A percentile compares a stretch with the other conserved stretches of the same genome.
Evolutionary conservation across 1,140 invertebrate species (phyloP).

Genomic region (Armadillidium nasatum): DNA sequence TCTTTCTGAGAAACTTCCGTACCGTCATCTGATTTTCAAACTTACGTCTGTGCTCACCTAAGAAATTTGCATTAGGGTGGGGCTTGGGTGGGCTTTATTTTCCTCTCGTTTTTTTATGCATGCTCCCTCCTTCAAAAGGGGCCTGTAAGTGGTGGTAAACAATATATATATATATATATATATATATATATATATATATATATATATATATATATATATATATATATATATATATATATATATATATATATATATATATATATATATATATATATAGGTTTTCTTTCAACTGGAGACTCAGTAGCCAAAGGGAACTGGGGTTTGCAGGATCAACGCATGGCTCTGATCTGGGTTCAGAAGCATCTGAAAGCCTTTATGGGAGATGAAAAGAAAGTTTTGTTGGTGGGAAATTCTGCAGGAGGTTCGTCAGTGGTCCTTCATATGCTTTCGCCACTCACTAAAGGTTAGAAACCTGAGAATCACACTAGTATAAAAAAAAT

Average conservation of each 20-base stretch:
- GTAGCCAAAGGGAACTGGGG: slow-evolving; percentile 42
- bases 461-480: slow-evolving; percentile 39
- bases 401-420: slow-evolving; percentile 43
- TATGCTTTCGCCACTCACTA: slow-evolving; percentile 52
- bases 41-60: too few relatives aligned
- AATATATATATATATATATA: too few relatives aligned
- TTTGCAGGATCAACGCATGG: slow-evolving; percentile 41
- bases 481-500: too few relatives aligned
- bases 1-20: too few relatives aligned
- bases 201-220: slow-evolving; percentile 12
- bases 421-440: slow-evolving; percentile 51
- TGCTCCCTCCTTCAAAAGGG: too few relatives aligned
- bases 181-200: too few relatives aligned
- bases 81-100: too few relatives aligned
- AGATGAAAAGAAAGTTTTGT: slow-evolving; percentile 32
- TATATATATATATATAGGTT: slow-evolving; percentile 30
- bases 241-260: background rate
- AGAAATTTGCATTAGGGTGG: too few relatives aligned
- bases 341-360: slow-evolving; percentile 40
- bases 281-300: slow-evolving; percentile 42
- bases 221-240: slow-evolving; percentile 15
- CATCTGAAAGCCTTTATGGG: slow-evolving; percentile 39
- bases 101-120: too few relatives aligned
- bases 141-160: too few relatives aligned
- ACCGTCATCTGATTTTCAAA: too few relatives aligned